Conservation (phyloP, 2,888 invertebrate species). For the Diarsia mendica region DNA sequence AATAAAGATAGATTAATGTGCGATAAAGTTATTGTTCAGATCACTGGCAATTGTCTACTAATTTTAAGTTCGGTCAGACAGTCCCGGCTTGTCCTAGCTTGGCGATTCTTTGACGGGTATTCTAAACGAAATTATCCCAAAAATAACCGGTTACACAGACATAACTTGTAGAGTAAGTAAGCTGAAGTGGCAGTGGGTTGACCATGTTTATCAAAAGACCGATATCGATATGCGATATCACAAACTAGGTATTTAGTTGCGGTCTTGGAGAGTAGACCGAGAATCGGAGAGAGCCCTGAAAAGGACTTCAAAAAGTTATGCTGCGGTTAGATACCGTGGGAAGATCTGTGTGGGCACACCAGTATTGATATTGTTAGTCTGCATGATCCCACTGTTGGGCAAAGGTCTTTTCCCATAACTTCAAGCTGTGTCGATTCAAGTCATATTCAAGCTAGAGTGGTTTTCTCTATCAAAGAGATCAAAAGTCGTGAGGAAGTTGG, state of each 20-base stretch:
- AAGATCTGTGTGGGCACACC: neutral
- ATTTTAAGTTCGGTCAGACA: neutral
- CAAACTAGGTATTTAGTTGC: too few species aligned
- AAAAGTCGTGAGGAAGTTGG: neutral
- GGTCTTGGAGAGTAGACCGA: neutral
- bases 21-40: neutral
- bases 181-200: neutral
- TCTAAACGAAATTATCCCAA: neutral
- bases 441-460: too few species aligned
- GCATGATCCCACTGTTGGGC: too few species aligned
- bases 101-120: neutral
- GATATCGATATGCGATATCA: neutral
- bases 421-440: too few species aligned
- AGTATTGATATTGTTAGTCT: neutral
- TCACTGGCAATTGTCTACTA: neutral
- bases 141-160: neutral
- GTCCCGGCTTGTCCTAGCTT: neutral
- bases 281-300: neutral
- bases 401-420: too few species aligned
- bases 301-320: neutral
- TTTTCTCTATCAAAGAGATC: neutral
- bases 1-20: neutral
- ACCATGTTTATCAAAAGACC: neutral
- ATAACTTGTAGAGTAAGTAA: neutral
- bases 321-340: neutral